These are phyloP conservation scores for Willisornis vidua DNA, from an alignment of 2,113 vertebrate genomes.

Conservation along the genomic window DNA sequence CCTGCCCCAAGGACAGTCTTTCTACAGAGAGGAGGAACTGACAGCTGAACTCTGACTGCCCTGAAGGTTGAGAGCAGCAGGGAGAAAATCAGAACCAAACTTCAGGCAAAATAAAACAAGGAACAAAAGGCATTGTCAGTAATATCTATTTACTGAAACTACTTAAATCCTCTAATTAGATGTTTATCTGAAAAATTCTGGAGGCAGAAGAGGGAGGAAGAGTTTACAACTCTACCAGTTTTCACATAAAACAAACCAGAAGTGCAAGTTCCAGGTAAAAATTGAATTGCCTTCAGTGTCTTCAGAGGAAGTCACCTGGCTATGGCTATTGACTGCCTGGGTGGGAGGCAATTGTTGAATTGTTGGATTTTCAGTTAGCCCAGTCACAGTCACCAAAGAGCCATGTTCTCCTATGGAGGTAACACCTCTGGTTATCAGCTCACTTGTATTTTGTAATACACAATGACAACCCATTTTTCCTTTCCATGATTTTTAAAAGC, in stretches of 20 bases:
- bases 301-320: neutral
- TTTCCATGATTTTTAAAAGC: neutral
- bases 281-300: neutral
- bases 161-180: neutral
- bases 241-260: neutral
- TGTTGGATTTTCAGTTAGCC: neutral
- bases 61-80: neutral
- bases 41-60: neutral
- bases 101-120: neutral
- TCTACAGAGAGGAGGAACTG: neutral
- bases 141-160: neutral
- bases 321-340: neutral
- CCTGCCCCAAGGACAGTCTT: neutral
- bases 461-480: neutral
- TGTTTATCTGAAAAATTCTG: neutral
- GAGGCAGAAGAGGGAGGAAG: neutral
- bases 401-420: neutral
- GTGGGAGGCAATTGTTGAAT: neutral
- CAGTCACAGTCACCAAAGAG: neutral
- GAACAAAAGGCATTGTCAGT: neutral
- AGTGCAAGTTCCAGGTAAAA: neutral
- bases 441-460: neutral
- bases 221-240: neutral
- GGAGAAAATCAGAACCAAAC: neutral
- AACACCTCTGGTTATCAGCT: neutral